Percentiles rank a stretch among this genome's conserved stretches.
phyloP scores from a whole-genome alignment of 2,113 vertebrate genomes.

The Seriola dumerili region DNA sequence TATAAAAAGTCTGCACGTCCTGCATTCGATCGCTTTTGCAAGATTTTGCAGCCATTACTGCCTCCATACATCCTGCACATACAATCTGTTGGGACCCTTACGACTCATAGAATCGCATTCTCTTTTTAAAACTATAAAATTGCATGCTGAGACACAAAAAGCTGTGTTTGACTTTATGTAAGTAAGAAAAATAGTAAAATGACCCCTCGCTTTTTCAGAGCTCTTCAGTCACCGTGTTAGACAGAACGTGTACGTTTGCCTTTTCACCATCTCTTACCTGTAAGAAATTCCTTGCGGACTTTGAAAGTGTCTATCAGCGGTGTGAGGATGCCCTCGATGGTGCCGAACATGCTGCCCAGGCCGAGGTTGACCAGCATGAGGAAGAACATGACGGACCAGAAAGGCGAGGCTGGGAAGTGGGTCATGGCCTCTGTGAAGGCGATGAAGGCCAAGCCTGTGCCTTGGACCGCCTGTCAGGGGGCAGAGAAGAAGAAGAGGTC shows the following conservation, averaged over 20 bases:
- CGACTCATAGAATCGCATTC: too few species aligned
- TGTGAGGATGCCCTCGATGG: slow-evolving; percentile 96
- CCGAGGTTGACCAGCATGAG: slow-evolving; percentile 97
- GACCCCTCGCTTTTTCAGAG: too few species aligned
- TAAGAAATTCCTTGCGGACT: slow-evolving; percentile 96
- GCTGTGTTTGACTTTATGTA: too few species aligned
- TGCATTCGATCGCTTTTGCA: background rate
- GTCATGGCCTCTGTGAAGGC: slow-evolving; percentile 99
- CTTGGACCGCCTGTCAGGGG: slow-evolving; percentile 90
- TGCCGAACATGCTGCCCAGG: slow-evolving; percentile 98
- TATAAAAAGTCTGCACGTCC: background rate
- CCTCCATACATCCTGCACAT: background rate
- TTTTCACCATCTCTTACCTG: slow-evolving; percentile 73
- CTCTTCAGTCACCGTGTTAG: too few species aligned
- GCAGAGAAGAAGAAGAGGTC: background rate
- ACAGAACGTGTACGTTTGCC: too few species aligned
- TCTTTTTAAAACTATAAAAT: too few species aligned
- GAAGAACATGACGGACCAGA: slow-evolving; percentile 99
- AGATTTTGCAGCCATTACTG: background rate
- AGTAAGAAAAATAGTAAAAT: too few species aligned
- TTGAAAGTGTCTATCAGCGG: slow-evolving; percentile 96
- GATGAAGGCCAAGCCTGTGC: slow-evolving; percentile 97
- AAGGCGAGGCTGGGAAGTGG: slow-evolving; percentile 96
- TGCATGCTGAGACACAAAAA: too few species aligned
- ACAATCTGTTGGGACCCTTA: too few species aligned